Percentiles rank a stretch among this genome's conserved stretches.
Evolutionary conservation across 2,888 invertebrate species (phyloP).

Genomic region (Pristionchus exspectatus): DNA sequence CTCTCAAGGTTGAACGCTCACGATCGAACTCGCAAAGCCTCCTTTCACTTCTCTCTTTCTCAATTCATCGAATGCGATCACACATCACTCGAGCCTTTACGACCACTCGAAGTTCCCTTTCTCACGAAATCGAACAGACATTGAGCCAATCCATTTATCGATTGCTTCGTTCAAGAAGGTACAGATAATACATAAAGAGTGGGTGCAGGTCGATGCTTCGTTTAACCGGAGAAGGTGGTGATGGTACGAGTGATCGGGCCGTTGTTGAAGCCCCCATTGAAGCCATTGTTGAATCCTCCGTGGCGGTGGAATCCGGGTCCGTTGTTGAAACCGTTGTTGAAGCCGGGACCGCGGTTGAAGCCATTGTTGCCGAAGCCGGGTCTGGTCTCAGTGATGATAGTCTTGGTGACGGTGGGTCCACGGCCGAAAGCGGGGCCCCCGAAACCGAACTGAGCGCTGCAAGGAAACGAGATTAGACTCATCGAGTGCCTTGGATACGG

Average conservation of each 20-base stretch:
- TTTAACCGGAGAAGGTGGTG: conserved; percentile 34
- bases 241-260: conserved; percentile 24
- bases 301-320: conserved; percentile 37
- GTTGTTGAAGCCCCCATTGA: conserved; percentile 18
- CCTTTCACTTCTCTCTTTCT: not conserved
- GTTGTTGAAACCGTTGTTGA: conserved; percentile 4
- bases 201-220: not conserved
- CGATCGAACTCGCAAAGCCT: conserved; percentile 31
- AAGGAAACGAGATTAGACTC: not conserved
- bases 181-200: conserved; percentile 22
- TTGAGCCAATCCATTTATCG: conserved; percentile 32
- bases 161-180: not conserved
- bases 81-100: conserved; percentile 20
- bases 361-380: conserved; percentile 34
- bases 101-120: not conserved
- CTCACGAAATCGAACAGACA: not conserved
- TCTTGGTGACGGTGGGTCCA: conserved; percentile 42
- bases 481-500: not conserved
- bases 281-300: conserved; percentile 52
- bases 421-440: not conserved
- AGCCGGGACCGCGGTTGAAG: not conserved
- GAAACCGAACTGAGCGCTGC: conserved; percentile 52
- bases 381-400: conserved; percentile 47
- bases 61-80: conserved; percentile 27
- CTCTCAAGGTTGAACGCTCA: conserved; percentile 48